Conservation (phyloP, 2,888 invertebrate genomes). For the Conistra vaccinii region DNA sequence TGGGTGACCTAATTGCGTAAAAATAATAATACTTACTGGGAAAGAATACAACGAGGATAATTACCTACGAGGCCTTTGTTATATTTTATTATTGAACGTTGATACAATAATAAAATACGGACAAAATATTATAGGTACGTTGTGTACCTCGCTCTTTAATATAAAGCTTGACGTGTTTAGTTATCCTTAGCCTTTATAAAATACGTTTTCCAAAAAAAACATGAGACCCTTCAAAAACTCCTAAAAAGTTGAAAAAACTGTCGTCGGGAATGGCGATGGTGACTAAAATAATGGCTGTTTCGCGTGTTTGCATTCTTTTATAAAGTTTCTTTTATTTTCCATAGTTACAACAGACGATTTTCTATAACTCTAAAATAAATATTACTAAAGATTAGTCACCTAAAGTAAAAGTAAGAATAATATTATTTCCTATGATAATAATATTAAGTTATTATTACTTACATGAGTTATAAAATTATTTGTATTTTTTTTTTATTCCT, state of each 20-base stretch:
- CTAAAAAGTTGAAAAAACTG: conserved; percentile 32
- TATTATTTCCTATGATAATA: not conserved
- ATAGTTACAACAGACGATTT: conserved; percentile 14
- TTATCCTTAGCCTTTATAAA: not conserved
- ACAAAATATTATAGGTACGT: not conserved
- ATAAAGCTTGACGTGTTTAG: not conserved
- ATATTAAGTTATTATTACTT: too few relatives aligned
- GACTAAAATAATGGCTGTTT: conserved; percentile 50
- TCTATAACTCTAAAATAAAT: conserved; percentile 1
- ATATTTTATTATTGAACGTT: not conserved
- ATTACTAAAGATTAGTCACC: not conserved
- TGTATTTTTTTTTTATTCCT: not conserved
- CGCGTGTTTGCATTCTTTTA: conserved; percentile 49
- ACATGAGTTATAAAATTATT: too few relatives aligned
- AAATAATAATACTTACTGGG: conserved; percentile 29
- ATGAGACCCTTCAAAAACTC: not conserved
- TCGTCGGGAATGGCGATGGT: conserved; percentile 24
- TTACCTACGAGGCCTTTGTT: not conserved
- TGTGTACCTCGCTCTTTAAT: not conserved
- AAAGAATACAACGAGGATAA: conserved; percentile 9
- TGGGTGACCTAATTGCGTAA: conserved; percentile 43
- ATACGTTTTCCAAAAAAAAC: not conserved
- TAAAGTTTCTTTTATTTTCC: conserved; percentile 23
- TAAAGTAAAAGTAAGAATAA: not conserved
- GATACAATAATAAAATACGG: not conserved